Base-by-base conservation (phyloP, 2,888 invertebrate species). In the Agrenia bidenticulata region DNA sequence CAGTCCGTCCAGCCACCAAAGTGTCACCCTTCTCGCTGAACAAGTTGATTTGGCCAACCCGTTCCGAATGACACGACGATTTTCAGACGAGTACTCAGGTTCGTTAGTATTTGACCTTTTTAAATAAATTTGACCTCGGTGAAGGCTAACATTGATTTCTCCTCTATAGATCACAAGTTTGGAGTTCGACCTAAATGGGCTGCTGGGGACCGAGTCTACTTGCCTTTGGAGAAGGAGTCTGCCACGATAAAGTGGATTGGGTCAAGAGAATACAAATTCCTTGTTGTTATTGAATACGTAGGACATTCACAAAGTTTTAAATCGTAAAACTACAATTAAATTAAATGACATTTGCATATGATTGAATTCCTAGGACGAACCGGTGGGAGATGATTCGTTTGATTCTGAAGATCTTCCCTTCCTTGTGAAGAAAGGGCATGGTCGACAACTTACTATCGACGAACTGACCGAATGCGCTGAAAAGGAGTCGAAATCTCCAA, bases 231-330 rank as follows among this genome's bases (percentile, higher is more conserved):
- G 17, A 53, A 62, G 19, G 53, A 66, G 19, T 23, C 39, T n/a
- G 66, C 62, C 0, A 58, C 62, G 4, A 59, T 66, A 1, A 66
- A 62, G 54, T 66, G 66, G 66, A 62, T 66, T 15, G 66, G 66
- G 4, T 51, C 27, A 1, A 32, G 45, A 53, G 37, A 58, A 4
- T 53, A 62, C 27, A 27, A 21, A 32, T 58, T 62, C 37, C 24
- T 53, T 19, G 66, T 37, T 26, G 24, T 53, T 7, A 53, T 66
- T 15, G 62, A 66, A 62, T 66, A 62, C 45, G 66, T 62, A 66
- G 45, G 61, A n/a, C 17, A 23, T 32, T 17, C 26, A 7, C 7
- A 45, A 17, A 45, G 5, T 45, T 17, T 45, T 45, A 5, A 32
- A 4, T 32, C 11, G 24, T 51, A 21, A 51, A 51, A 51, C 17